A percentile compares a stretch with the other conserved stretches of the same genome.
Conservation (phyloP, 2,113 vertebrate genomes). For the Lichenostomus cassidix region DNA sequence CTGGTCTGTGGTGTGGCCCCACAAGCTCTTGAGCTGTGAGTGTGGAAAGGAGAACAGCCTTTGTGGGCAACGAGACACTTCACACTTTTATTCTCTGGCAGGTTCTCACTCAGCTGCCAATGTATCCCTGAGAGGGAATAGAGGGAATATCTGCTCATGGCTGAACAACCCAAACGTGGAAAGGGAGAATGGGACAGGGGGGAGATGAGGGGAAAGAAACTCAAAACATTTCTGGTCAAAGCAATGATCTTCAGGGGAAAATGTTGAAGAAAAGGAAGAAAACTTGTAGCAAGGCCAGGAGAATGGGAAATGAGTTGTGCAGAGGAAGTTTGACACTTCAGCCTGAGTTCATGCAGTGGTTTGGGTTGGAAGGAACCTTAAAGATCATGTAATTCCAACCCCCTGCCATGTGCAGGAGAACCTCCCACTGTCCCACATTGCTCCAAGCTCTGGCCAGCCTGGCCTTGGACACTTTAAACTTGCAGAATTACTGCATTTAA, state of each 20-base stretch:
- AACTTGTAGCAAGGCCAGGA: neutral
- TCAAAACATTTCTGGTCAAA: neutral
- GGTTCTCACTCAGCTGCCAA: neutral
- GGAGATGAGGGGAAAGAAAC: neutral
- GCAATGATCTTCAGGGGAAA: neutral
- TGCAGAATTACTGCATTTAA: neutral
- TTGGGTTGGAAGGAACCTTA: neutral
- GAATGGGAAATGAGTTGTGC: neutral
- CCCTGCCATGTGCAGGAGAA: neutral
- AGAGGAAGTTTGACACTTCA: neutral
- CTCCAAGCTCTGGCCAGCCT: neutral
- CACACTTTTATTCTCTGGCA: neutral
- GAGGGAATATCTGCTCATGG: neutral
- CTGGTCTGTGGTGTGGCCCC: neutral
- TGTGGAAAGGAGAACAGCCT: neutral
- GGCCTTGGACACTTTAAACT: neutral
- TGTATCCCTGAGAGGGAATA: neutral
- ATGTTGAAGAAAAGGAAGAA: neutral
- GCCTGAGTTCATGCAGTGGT: neutral
- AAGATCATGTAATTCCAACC: neutral
- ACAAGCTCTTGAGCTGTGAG: neutral
- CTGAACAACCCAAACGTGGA: neutral
- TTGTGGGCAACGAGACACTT: neutral
- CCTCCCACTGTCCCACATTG: fast-evolving
- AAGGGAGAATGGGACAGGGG: neutral